Evolutionary conservation across 2,797 vertebrate species (phyloP).

Genomic region (Potorous gilbertii): DNA sequence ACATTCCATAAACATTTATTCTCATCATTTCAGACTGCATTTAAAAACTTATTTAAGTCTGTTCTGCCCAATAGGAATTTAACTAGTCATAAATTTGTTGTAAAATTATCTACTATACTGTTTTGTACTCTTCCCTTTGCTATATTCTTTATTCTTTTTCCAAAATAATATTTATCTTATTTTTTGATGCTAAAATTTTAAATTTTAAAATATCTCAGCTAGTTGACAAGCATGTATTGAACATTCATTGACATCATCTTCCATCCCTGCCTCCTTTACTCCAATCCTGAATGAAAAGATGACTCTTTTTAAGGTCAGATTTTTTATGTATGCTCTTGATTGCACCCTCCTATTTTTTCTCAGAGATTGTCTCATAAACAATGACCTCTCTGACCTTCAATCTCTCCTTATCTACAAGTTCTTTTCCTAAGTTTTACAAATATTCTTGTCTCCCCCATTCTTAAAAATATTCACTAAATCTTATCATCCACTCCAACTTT

Average conservation of each 20-base stretch:
- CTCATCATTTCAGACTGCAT: not conserved
- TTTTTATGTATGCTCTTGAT: not conserved
- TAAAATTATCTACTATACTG: not conserved
- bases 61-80: not conserved
- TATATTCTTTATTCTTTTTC: not conserved
- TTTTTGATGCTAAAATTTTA: constrained; percentile 15
- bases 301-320: not conserved
- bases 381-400: not conserved
- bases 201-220: constrained; percentile 7
- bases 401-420: not conserved
- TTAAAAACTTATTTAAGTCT: not conserved
- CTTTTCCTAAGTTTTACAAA: not conserved
- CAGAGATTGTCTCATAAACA: not conserved
- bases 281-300: not conserved
- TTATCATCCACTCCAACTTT: not conserved
- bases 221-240: constrained; percentile 47
- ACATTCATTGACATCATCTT: not conserved
- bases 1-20: constrained; percentile 2
- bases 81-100: not conserved
- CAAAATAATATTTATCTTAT: not conserved
- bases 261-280: not conserved
- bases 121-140: not conserved
- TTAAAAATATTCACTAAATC: not conserved
- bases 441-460: not conserved
- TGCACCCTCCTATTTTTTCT: not conserved